Evolutionary conservation across 2,888 invertebrate species (phyloP).

Genomic region (Octodonta nipae): DNA sequence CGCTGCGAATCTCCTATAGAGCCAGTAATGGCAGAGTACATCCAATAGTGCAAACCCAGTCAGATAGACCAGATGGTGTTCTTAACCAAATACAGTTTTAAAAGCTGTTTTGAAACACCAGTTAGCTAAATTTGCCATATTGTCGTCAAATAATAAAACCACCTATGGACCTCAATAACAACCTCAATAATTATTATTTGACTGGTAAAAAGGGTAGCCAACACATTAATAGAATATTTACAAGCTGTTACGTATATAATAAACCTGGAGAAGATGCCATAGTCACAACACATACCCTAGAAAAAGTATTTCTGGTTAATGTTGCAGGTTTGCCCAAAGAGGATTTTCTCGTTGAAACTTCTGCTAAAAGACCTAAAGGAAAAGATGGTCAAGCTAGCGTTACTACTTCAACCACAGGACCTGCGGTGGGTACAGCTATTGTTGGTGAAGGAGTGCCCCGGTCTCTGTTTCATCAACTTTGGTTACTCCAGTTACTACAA

Average conservation of each 20-base stretch:
- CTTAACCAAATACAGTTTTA: constrained; percentile 87
- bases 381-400: constrained; percentile 39
- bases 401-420: too few species aligned
- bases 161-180: constrained; percentile 96
- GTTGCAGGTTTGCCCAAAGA: constrained; percentile 94
- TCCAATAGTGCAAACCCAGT: too few species aligned
- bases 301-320: constrained; percentile 43
- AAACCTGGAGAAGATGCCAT: constrained; percentile 97
- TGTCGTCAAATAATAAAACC: constrained; percentile 95
- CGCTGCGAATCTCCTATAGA: too few species aligned
- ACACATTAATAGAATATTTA: constrained; percentile 95
- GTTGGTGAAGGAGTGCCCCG: constrained; percentile 38
- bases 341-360: constrained; percentile 71
- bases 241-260: constrained; percentile 96
- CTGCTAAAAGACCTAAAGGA: constrained; percentile 51
- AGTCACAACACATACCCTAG: constrained; percentile 91
- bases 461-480: constrained; percentile 35
- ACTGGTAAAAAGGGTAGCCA: constrained; percentile 90
- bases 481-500: constrained; percentile 35
- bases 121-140: too few species aligned
- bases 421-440: constrained; percentile 24
- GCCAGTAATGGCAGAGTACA: too few species aligned
- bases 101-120: constrained; percentile 96
- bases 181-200: constrained; percentile 91
- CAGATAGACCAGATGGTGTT: too few species aligned